Base-by-base conservation (phyloP, 2,888 invertebrate genomes). In the Protophormia terraenovae region DNA sequence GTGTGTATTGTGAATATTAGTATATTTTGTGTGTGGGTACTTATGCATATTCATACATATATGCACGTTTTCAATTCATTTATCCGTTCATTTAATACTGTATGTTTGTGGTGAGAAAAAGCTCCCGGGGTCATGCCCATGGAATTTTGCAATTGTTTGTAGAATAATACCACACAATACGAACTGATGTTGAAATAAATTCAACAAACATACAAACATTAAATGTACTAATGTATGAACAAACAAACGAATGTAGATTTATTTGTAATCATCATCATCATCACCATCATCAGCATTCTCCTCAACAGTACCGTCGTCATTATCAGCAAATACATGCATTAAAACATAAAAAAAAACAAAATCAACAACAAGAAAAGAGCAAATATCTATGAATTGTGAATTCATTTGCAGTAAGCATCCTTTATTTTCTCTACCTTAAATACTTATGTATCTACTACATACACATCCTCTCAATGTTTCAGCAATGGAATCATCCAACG, bases 141-240 rank as follows among this genome's bases (percentile, higher is more conserved):
- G 81, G 84, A 81, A 81, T 81, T 77, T 84, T 67, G 27, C 67
- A 84, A 81, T 84, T 81, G 77, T 84, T 84, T 81, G 84, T 84
- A 38, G 41, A 77, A 72, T 80, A 77, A 80, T 60, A 47, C 79
- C 71, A 41, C 76, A 76, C 75, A 71, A 76, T 66, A 64, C 76
- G 60, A 76, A 71, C 66, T 84, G 71, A 67, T 77, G 76, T 60
- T 55, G 66, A 80, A 73, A 58, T 41, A 60, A 84, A 81, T 66
- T 62, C 38, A 38, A 35, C 45, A 62, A 76, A 67, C 45, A 66
- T 27, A 53, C 60, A 69, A 71, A 19, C 60, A 60, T 67, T 84
- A 47, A 58, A 76, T 29, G n/a, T 67, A 19, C 32, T 16, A 50
- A 69, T 47, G 32, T 60, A 66, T 35, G 35, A 47, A 62, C 38